phyloP scores from a whole-genome alignment of 2,888 invertebrate species.

The Abscondita cerata region DNA sequence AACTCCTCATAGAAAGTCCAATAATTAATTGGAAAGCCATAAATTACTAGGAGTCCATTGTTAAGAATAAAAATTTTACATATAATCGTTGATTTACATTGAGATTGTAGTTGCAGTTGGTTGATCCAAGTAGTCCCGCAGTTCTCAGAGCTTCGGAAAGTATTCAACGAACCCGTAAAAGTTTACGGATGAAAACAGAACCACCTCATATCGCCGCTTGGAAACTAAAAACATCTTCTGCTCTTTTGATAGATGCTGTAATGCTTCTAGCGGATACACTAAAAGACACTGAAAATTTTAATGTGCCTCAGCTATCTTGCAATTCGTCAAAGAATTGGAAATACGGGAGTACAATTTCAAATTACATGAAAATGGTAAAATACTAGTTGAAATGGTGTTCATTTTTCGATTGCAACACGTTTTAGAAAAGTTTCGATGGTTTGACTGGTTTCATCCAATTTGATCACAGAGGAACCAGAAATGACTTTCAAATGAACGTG shows the following conservation, averaged over 20 bases:
- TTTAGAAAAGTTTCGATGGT: slow-evolving; percentile 54
- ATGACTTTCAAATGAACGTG: slow-evolving; percentile 55
- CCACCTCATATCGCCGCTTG: slow-evolving; percentile 28
- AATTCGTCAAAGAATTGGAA: slow-evolving; percentile 72
- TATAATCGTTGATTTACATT: slow-evolving; percentile 42
- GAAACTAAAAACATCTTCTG: slow-evolving; percentile 70
- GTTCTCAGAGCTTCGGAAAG: slow-evolving; percentile 9
- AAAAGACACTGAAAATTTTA: slow-evolving; percentile 50
- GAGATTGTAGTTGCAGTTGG: slow-evolving; percentile 64
- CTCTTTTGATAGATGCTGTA: slow-evolving; percentile 87
- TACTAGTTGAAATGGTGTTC: not conserved
- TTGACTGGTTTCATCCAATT: slow-evolving; percentile 56
- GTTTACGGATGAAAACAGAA: slow-evolving; percentile 1
- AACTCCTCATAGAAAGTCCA: no score
- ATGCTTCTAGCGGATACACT: slow-evolving; percentile 79
- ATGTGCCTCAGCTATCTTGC: slow-evolving; percentile 62
- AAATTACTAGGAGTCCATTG: no score
- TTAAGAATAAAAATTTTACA: slow-evolving; percentile 60
- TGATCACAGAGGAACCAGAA: slow-evolving; percentile 56
- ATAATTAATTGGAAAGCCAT: no score
- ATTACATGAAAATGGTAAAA: slow-evolving; percentile 80
- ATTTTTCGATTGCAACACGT: no score
- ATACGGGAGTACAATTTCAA: slow-evolving; percentile 82
- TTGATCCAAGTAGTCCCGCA: slow-evolving; percentile 62
- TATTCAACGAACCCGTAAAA: slow-evolving; percentile 16